These are phyloP conservation scores for Stomatorhinus ivindoensis DNA, from an alignment of 2,113 vertebrate genomes.

Conservation along the genomic window DNA sequence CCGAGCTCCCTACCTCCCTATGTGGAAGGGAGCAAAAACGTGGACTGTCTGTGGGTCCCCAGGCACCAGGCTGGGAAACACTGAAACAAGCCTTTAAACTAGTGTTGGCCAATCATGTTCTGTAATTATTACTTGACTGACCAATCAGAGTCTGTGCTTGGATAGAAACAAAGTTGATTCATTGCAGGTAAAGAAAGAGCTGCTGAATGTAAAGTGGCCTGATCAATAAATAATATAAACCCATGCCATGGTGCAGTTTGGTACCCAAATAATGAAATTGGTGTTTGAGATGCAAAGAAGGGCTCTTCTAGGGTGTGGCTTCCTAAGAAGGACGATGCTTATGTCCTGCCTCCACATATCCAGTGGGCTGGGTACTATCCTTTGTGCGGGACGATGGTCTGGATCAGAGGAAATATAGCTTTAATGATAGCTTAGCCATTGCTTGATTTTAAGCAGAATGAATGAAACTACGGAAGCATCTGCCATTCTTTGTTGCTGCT, in stretches of 20 bases:
- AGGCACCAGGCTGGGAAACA: not conserved
- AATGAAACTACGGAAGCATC: not conserved
- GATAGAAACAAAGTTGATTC: not conserved
- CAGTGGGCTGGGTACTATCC: not conserved
- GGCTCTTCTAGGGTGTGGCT: not conserved
- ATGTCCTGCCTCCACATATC: not conserved
- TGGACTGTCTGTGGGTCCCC: not conserved
- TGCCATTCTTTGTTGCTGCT: not conserved
- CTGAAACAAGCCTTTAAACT: not conserved
- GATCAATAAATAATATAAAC: not conserved
- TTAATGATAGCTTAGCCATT: not conserved
- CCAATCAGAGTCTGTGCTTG: not conserved
- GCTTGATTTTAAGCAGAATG: not conserved
- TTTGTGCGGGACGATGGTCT: not conserved
- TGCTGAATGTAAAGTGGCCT: not conserved
- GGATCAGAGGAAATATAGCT: conserved; percentile 8
- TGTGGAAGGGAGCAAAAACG: not conserved
- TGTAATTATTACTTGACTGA: not conserved
- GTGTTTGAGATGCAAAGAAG: not conserved
- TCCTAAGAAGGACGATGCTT: not conserved
- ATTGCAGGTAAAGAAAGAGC: not conserved
- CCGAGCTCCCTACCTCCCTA: no score
- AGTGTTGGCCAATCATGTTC: not conserved
- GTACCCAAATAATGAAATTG: not conserved
- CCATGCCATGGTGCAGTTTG: not conserved